phyloP scores from a whole-genome alignment of 1,140 invertebrate species.

The Cyphomyrmex costatus region DNA sequence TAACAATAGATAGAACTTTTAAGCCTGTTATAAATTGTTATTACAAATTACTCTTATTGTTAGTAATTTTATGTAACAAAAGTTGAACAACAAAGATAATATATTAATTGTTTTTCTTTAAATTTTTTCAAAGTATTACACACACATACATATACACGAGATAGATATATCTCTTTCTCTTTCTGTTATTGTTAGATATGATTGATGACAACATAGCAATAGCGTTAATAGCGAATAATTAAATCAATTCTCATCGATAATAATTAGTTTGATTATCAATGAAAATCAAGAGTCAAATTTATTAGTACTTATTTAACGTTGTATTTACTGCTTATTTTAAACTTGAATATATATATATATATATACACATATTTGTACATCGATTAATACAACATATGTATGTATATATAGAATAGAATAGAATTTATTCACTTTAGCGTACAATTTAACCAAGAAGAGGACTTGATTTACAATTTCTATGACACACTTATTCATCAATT shows the following conservation, averaged over 20 bases:
- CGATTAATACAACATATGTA: too few species aligned
- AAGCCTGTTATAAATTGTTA: not conserved
- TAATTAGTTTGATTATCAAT: slow-evolving; percentile 11
- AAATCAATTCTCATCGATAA: not conserved
- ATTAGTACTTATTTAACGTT: not conserved
- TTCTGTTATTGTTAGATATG: not conserved
- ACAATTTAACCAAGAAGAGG: too few species aligned
- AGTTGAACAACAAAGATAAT: not conserved
- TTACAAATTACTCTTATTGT: too few species aligned
- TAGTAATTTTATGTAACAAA: not conserved
- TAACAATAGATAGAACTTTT: not conserved
- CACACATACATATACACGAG: not conserved
- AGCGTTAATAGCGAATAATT: slow-evolving; percentile 18
- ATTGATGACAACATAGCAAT: not conserved
- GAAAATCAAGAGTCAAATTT: slow-evolving; percentile 9
- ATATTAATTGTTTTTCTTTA: not conserved
- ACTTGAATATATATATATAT: not conserved
- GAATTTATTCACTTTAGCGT: too few species aligned
- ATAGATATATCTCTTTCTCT: not conserved
- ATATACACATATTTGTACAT: too few species aligned
- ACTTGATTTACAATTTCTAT: too few species aligned
- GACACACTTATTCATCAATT: too few species aligned
- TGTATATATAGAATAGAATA: too few species aligned
- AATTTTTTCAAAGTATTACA: not conserved
- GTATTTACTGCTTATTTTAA: not conserved